Base-by-base conservation (phyloP, 1,140 invertebrate genomes). In the Geopemphigus sp. region DNA sequence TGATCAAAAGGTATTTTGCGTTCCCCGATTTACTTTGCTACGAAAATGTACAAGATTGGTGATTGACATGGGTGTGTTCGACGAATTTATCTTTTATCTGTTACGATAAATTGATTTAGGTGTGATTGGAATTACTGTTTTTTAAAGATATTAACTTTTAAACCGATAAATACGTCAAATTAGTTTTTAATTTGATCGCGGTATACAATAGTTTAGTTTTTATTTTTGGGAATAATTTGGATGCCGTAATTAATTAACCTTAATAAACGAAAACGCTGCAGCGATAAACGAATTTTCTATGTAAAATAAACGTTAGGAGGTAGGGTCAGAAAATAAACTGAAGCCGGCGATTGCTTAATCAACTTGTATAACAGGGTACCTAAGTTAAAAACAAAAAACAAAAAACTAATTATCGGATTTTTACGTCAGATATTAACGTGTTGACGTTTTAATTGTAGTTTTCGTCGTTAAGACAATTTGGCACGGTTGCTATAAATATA, bases 381-480 rank as follows among this genome's bases (percentile, higher is more conserved):
- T n/a, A 45, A 19, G n/a, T 66, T 32, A n/a, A 66, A 64, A 32
- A n/a, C n/a, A n/a, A n/a, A n/a, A n/a, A n/a, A n/a, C n/a, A n/a
- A 66, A 66, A 66, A 66, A 66, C 63, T 32, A 66, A 66, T 66
- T 39, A 45, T 45, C 63, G 39, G 29, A 66, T 32, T 32, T 63
- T 32, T 11, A 63, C 19, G 19, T 64, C 1, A n/a, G 2, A 64
- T 64, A 39, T 17, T n/a, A 22, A 29, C n/a, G 29, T 64, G 1
- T 14, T 66, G 5, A 45, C n/a, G n/a, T 66, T 45, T 15, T 1
- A 1, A 47, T 12, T 68, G 19, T 39, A 45, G 3, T 12, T 39
- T 47, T 12, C 14, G 10, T 2, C 6, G 12, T 32, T 50, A 68
- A 17, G 10, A 15, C 6, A 3, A 50, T 6, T 68, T 26, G 12